Evolutionary conservation across 2,888 invertebrate genomes (phyloP), one percentile per base, ranked within the genome.

Genomic region (Acleris emargana): DNA sequence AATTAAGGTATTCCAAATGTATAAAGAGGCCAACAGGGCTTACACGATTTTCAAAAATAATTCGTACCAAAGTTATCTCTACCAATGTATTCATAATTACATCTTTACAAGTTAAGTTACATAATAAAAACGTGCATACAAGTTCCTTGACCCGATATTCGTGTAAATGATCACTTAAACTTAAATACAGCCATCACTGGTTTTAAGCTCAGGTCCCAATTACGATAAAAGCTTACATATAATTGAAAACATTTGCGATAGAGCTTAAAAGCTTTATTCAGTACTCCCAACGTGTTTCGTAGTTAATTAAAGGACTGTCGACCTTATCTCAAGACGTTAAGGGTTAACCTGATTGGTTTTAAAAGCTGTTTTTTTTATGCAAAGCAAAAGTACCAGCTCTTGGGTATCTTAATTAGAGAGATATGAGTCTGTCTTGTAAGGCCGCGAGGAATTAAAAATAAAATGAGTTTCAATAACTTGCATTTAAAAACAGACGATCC

Each of bases 401-500:
- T 71, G 49, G 64, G 76, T 80, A 81, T 82, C 82, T 83, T 83
- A 83, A 83, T 83, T 82, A 82, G 78, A 70, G 70, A 72, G 78
- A 81, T 81, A 80, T 76, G 77, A 71, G 70, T 68, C 58, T 42
- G 45, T 57, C 62, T 55, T 62, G 68, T 70, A 68, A 68, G 69
- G 66, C 64, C 62, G 50, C 51, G 64, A 59, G 64, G 38, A 38
- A 38, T 67, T 64, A 47, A 58, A 28, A 52, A n/a, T 52, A 11
- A 58, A 49, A 28, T 52, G 13, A 0, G 32, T 13, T 38, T 38
- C 13, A 38, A 13, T 13, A 38, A 38, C 38, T 13, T 13, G 13
- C 38, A 13, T 38, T 13, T 38, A 13, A 4, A 13, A 38, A 38
- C 38, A 13, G 32, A 32, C 32, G 32, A 32, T 38, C 1, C 38